These are phyloP conservation scores for Cephus nigrinus DNA, from an alignment of 2,888 invertebrate species.

Conservation along the genomic window DNA sequence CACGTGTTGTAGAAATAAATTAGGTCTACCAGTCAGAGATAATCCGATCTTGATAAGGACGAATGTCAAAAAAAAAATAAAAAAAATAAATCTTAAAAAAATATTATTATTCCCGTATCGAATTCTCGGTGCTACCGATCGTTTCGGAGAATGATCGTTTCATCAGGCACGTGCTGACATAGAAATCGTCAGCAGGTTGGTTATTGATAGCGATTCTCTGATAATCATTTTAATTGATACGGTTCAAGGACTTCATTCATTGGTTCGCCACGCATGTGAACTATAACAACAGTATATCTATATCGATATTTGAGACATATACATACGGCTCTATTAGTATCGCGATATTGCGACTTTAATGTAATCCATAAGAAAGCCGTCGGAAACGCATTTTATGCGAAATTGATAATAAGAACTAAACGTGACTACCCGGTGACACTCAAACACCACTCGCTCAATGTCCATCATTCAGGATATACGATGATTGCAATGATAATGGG, in stretches of 20 bases:
- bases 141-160: background rate
- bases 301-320: background rate
- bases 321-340: background rate
- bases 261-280: background rate
- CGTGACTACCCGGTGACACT: conserved; percentile 31
- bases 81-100: background rate
- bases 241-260: background rate
- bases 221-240: background rate
- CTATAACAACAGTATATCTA: background rate
- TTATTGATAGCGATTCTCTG: background rate
- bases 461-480: conserved; percentile 36
- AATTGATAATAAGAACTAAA: conserved; percentile 24
- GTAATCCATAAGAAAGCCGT: background rate
- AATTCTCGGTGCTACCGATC: background rate
- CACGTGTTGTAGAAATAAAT: background rate
- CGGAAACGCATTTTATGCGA: background rate
- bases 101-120: background rate
- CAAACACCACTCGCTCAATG: conserved; percentile 22
- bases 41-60: background rate
- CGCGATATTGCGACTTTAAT: background rate
- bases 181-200: background rate
- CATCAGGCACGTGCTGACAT: background rate
- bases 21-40: background rate
- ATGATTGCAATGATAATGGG: conserved; percentile 42
- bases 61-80: background rate